These are phyloP conservation scores for Diceros bicornis DNA, from an alignment of 2,797 vertebrate genomes.

Conservation along the genomic window DNA sequence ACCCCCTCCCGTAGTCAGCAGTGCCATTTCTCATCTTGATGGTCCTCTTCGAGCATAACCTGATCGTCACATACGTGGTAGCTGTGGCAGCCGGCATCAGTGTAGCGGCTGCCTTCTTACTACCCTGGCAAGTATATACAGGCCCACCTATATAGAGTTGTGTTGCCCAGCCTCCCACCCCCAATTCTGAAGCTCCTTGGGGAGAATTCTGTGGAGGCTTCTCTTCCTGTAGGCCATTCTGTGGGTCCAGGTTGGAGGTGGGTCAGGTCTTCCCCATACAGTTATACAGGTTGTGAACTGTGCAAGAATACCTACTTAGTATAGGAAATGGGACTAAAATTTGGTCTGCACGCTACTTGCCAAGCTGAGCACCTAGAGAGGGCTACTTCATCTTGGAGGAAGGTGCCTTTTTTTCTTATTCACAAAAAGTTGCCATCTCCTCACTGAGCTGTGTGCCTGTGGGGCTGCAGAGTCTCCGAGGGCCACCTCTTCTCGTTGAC, in stretches of 20 bases:
- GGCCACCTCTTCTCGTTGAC: neutral
- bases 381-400: neutral
- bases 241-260: neutral
- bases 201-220: neutral
- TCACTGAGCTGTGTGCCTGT: neutral
- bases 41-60: slow-evolving; percentile 92
- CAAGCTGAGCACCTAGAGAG: neutral
- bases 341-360: neutral
- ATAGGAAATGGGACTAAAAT: neutral
- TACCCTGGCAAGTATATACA: slow-evolving; percentile 94
- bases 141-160: neutral
- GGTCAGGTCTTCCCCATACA: neutral
- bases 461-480: neutral
- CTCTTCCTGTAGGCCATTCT: neutral
- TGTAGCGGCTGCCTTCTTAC: slow-evolving; percentile 96
- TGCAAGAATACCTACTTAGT: neutral
- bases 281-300: neutral
- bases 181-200: neutral
- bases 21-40: slow-evolving; percentile 96
- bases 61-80: slow-evolving; percentile 94
- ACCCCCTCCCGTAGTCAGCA: slow-evolving; percentile 91
- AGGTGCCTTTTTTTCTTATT: neutral
- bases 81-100: slow-evolving; percentile 95
- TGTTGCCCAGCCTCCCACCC: neutral
- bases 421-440: neutral